Evolutionary conservation across 2,888 invertebrate genomes (phyloP), one percentile per base, ranked within the genome.

Genomic region (Odontothrips loti): DNA sequence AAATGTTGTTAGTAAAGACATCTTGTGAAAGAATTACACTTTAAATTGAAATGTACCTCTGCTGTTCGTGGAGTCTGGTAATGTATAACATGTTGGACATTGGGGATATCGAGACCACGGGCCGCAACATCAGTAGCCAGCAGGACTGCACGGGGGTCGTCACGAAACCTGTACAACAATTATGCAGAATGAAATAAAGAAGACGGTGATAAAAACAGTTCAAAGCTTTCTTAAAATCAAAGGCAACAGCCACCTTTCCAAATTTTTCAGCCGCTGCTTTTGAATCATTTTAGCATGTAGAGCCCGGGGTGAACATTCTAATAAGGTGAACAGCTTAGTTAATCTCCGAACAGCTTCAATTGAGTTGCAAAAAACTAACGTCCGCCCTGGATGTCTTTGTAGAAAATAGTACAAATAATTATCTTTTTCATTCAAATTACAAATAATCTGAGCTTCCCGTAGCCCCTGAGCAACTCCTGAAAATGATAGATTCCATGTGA

Each of bases 91-190:
- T 98, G 97, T 84, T 98, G 93, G 2, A 99, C 94, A 84, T 93
- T 91, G 0, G 96, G 95, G 85, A 99, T 97, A 88, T 99, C 99
- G 79, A 99, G 88, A 0, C 99, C 99, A 82, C 99, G 90, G 0
- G 99, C 98, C 0, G 99, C 99, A 9, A 99, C 98, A 89, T 99
- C 99, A 0, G 92, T 91, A 4, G 99, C 93, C 82, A 99, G 91
- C 58, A 99, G 88, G 11, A 99, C 87, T 0, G 94, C 93, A 83
- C 91, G 90, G 0, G 91, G 90, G 84, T 92, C 91, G 82, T 91
- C 92, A 63, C 93, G 91, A 87, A 95, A 95, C 83, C 93, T 93
- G 81, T 68, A 86, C 85, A 81, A 82, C 80, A 81, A 82, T n/a
- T 47, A 58, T n/a, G 51, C 20, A 79, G 47, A 47, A 23, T 29